Evolutionary conservation across 2,113 vertebrate species (phyloP).

Genomic region (Ictalurus punctatus): DNA sequence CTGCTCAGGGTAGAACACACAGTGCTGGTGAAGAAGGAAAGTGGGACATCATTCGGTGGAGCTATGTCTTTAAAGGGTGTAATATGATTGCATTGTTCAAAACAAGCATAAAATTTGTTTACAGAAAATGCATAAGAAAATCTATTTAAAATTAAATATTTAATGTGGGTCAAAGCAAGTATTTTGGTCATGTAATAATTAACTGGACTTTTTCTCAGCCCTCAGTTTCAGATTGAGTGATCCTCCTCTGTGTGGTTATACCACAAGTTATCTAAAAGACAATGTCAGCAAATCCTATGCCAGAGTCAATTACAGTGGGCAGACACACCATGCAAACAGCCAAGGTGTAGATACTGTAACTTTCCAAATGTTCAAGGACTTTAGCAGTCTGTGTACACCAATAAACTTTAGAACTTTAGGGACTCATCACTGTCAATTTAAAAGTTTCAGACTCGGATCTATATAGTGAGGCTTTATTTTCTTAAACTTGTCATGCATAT

Average conservation of each 20-base stretch:
- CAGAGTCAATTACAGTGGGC: constrained; percentile 54
- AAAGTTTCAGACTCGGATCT: constrained; percentile 37
- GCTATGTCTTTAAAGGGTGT: too few species aligned
- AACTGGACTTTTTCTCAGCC: not conserved
- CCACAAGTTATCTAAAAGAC: constrained; percentile 59
- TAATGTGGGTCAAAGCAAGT: not conserved
- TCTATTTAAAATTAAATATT: not conserved
- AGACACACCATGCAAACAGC: constrained; percentile 44
- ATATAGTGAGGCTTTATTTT: constrained; percentile 30
- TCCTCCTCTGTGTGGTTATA: constrained; percentile 9
- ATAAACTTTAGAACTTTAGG: constrained; percentile 52
- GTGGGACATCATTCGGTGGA: too few species aligned
- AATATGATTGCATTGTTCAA: too few species aligned
- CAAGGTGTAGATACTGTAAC: constrained; percentile 59
- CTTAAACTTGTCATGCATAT: not conserved
- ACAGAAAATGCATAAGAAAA: not conserved
- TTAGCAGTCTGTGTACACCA: constrained; percentile 37
- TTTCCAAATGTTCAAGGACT: constrained; percentile 34
- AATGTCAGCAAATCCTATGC: constrained; percentile 63
- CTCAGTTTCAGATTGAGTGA: not conserved
- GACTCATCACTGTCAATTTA: constrained; percentile 40
- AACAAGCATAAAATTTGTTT: too few species aligned
- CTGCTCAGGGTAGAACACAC: too few species aligned
- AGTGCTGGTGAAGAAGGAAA: too few species aligned
- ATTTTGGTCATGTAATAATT: not conserved